phyloP scores from a whole-genome alignment of 2,888 invertebrate genomes.

The Ichneumoninae sp. region DNA sequence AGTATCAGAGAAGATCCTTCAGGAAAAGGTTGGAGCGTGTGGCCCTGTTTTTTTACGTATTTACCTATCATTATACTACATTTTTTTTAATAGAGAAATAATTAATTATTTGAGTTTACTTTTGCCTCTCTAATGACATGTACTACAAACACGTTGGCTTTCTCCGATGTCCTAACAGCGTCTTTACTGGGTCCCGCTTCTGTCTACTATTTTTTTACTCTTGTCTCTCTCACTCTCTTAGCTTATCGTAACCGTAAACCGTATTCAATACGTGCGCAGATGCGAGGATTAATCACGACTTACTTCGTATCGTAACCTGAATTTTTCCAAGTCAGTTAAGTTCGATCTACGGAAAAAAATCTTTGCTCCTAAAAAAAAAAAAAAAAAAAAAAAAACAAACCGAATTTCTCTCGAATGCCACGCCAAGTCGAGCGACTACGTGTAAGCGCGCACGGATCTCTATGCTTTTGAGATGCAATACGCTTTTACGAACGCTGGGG shows the following conservation, averaged over 20 bases:
- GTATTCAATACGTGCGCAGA: constrained; percentile 39
- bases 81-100: constrained; percentile 50
- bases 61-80: constrained; percentile 79
- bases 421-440: constrained; percentile 23
- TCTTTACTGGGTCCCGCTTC: constrained; percentile 76
- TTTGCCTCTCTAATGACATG: constrained; percentile 79
- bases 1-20: constrained; percentile 83
- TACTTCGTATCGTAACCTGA: constrained; percentile 13
- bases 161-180: constrained; percentile 80
- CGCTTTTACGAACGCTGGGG: constrained; percentile 70
- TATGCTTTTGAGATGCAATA: constrained; percentile 76
- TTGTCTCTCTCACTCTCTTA: constrained; percentile 68
- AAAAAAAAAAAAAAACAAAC: background rate
- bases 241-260: constrained; percentile 44
- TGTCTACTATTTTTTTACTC: constrained; percentile 61
- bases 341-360: constrained; percentile 7
- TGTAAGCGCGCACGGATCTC: constrained; percentile 68
- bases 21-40: constrained; percentile 84
- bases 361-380: constrained; percentile 2
- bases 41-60: constrained; percentile 71
- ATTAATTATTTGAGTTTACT: constrained; percentile 49
- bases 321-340: background rate
- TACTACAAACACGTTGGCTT: constrained; percentile 76
- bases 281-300: constrained; percentile 42
- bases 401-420: constrained; percentile 21